Evolutionary conservation across 1,140 invertebrate genomes (phyloP), one percentile per base, ranked within the genome.

Genomic region (Oreohelix idahoensis): DNA sequence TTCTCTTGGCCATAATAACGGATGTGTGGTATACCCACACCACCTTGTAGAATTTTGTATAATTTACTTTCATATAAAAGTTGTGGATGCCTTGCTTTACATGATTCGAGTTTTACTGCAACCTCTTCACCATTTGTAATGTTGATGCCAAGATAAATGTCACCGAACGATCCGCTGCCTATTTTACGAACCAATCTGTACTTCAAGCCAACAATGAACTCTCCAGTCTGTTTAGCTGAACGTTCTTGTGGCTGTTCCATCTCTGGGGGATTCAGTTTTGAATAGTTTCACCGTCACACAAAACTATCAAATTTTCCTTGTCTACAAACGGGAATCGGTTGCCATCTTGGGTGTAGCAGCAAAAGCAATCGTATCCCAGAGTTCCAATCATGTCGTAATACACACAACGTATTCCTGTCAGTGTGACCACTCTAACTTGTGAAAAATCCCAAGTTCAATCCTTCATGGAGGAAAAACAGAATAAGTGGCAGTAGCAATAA

Each of bases 1-100:
- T 90, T 90, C 97, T 98, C 95, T 98, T 98, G 73, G 96, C 98
- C 98, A 94, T 97, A 99, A 97, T 97, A 99, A 94, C 98, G 98
- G 92, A 99, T 97, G 83, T 95, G 94, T 84, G 98, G 97, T 90
- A 99, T 98, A 38, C 97, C 97, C 20, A 91, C 90, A 88, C 97
- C 98, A 84, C 98, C 98, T 91, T 97, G 96, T 85, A 99, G 94
- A 93, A 98, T 96, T 89, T 93, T 93, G 87, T 94, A 94, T 85
- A 98, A 93, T 94, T 98, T 98, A 89, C 96, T 97, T 93, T 99
- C 98, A 93, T 99, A 99, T 51, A 98, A 93, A 84, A 99, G 94
- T 92, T 99, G 98, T 4, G 98, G 98, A 93, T 99, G 98, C 86
- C 97, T 94, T 63, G 98, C 97, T 93, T 97, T 96, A 79, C 96